Evolutionary conservation across 2,888 invertebrate genomes (phyloP), one percentile per base, ranked within the genome.

Genomic region (Zele albiditarsus): DNA sequence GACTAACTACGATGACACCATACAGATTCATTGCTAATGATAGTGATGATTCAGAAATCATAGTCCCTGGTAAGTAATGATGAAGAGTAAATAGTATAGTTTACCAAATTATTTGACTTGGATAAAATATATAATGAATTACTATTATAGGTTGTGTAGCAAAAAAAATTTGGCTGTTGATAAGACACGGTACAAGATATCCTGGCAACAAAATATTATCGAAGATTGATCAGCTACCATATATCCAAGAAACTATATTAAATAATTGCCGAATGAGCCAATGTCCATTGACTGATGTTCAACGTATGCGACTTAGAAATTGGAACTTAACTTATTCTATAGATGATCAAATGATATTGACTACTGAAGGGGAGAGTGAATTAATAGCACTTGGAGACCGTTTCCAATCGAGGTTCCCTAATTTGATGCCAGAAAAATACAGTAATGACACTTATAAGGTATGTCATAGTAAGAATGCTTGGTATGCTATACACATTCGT

Each of bases 161-260:
- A 63, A 89, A 89, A 57, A 94, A 94, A 87, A 92, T 95, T 77
- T 96, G 96, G 96, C 91, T 94, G 89, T 83, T 95, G 25, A 88
- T 94, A 53, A 91, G 96, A 5, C 96, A 96, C 89, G 96, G 96
- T 3, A 94, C 95, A n/a, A 91, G 96, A 79, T 91, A 93, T 87
- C 95, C 95, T 0, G 92, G 92, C 80, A 87, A 88, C 70, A 90
- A 92, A 77, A 92, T 94, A 73, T 78, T 86, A 10, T 86, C 86
- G 33, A 92, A 94, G 88, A 90, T 90, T 57, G 88, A 89, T 1
- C 88, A 90, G 67, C 88, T 95, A 12, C 90, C 90, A 38, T 84
- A 90, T 58, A 86, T 94, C 31, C 91, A 91, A 81, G 86, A 91
- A 82, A 88, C 91, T 79, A 92, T 94, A 78, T 79, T 94, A 78